Conservation (phyloP, 2,113 vertebrate species). For the Aegotheles bennettii region DNA sequence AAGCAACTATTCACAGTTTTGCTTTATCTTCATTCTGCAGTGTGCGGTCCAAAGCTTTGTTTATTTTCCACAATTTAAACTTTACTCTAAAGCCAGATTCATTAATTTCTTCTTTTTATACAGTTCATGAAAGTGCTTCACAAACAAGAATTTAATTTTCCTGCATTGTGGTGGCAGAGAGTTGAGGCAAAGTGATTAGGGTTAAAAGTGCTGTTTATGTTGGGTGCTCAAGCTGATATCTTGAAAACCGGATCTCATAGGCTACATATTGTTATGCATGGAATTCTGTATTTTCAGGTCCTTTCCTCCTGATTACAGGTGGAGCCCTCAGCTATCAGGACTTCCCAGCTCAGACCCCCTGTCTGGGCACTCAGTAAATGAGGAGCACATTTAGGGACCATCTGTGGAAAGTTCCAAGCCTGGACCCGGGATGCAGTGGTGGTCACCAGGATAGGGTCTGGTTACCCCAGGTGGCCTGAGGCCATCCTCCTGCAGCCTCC, state of each 20-base stretch:
- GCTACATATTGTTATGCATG: accelerated
- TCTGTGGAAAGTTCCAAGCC: background rate
- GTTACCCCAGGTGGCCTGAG: accelerated
- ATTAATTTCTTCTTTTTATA: slow-evolving; percentile 23
- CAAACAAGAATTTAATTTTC: slow-evolving; percentile 1
- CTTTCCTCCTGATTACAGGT: background rate
- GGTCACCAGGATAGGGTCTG: accelerated
- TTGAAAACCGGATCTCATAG: accelerated
- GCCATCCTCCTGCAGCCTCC: background rate
- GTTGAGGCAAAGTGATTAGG: background rate
- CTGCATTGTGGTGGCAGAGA: background rate
- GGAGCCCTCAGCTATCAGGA: background rate
- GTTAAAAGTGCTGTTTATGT: background rate
- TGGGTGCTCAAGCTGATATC: background rate
- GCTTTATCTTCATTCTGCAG: slow-evolving; percentile 14
- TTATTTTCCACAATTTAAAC: slow-evolving; percentile 20
- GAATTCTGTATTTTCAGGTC: background rate
- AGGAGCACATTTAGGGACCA: background rate
- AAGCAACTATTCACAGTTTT: background rate
- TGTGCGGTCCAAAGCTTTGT: background rate
- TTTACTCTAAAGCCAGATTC: background rate
- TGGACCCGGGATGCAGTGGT: no score
- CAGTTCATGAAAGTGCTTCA: background rate
- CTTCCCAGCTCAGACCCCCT: accelerated
- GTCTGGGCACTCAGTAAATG: background rate